Percentiles rank a stretch among this genome's conserved stretches.
Conservation (phyloP, 2,888 invertebrate genomes). For the Tiphia femorata region DNA sequence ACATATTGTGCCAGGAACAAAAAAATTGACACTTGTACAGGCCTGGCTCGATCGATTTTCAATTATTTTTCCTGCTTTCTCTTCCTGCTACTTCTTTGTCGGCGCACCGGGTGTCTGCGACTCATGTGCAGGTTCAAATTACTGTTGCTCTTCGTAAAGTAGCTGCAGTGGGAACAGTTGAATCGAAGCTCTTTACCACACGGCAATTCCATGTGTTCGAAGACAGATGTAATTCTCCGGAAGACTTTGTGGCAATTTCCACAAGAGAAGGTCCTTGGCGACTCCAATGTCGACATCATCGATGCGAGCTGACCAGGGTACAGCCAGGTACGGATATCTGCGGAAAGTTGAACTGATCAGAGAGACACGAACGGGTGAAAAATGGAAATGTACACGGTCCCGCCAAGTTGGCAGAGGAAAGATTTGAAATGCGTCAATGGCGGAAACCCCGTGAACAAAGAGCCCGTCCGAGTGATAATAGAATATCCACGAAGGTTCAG, state of each 20-base stretch:
- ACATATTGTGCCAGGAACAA: too few species aligned
- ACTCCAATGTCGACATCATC: slow-evolving; percentile 19
- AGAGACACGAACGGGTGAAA: not conserved
- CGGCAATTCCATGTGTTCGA: slow-evolving; percentile 64
- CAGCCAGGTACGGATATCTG: slow-evolving; percentile 38
- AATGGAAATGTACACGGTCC: not conserved
- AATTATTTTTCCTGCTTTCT: too few species aligned
- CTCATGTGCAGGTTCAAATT: slow-evolving; percentile 61
- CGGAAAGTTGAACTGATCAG: slow-evolving; percentile 37
- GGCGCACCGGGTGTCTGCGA: slow-evolving; percentile 41
- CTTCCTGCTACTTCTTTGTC: too few species aligned
- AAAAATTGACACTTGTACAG: too few species aligned
- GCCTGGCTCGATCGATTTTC: too few species aligned
- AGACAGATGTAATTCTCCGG: slow-evolving; percentile 72
- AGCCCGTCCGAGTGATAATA: too few species aligned
- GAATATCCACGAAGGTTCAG: too few species aligned
- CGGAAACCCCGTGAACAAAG: too few species aligned
- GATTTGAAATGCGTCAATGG: too few species aligned
- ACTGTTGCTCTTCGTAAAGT: slow-evolving; percentile 63
- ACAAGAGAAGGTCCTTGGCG: slow-evolving; percentile 60
- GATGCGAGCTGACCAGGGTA: slow-evolving; percentile 8
- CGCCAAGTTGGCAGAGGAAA: not conserved
- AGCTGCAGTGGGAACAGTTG: slow-evolving; percentile 63
- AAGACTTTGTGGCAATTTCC: slow-evolving; percentile 73
- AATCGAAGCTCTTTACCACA: slow-evolving; percentile 67